Evolutionary conservation across 2,888 invertebrate species (phyloP), one percentile per base, ranked within the genome.

Genomic region (Cephonodes hylas): DNA sequence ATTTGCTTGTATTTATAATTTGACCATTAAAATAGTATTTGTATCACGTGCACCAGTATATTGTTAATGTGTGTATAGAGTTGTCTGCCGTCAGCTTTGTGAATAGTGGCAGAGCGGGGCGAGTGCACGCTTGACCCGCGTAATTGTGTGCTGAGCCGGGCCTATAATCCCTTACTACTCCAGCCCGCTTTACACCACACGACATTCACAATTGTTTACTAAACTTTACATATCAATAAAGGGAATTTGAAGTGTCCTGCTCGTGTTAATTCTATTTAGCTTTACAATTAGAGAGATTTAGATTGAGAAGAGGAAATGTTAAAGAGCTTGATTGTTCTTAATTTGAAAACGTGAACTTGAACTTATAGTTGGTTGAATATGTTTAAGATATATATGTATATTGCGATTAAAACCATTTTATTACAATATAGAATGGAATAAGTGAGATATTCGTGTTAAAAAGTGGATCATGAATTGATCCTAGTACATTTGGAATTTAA

Each of bases 121-220:
- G 75, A 76, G 81, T 70, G 81, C 83, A 85, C 86, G 85, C 84
- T 84, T 84, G 88, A 86, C 85, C 86, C 75, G 77, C 81, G 87
- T 88, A 86, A 88, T 88, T 88, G 87, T 85, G 82, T 74, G 81
- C 81, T 71, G 80, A 79, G 80, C 74, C 72, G 72, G 76, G 80
- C 79, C 83, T 81, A 79, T 84, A 81, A 84, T 82, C 79, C 81
- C 74, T 69, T 70, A 72, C 71, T 72, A 64, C 65, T 69, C 62
- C 34, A 60, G 59, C 45, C 48, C 15, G 20, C 42, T 80, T 84
- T 80, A 83, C 59, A 81, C 65, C 45, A 61, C 64, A 75, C 81
- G 78, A 80, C 66, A 45, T 34, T 15, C 13, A 31, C 1, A 22
- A n/a, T 45, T 20, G 7, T 46, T 23, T 38, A n/a, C 34, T 57